phyloP scores from a whole-genome alignment of 2,888 invertebrate species.

The Orthonevra nobilis region DNA sequence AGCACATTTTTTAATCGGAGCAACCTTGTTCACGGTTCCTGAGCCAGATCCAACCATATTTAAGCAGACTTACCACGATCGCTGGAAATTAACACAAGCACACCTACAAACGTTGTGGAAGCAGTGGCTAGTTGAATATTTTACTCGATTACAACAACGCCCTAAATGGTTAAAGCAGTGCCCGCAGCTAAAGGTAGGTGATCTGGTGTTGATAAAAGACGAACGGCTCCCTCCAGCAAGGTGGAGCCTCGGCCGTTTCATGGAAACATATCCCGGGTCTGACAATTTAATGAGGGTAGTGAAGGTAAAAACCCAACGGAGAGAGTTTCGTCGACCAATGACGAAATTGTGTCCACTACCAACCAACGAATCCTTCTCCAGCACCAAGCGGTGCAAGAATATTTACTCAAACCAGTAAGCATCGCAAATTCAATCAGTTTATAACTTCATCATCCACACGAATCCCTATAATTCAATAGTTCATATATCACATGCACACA shows the following conservation, averaged over 20 bases:
- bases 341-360: constrained; percentile 10
- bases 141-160: constrained; percentile 12
- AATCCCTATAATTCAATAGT: too few relatives aligned
- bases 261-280: background rate
- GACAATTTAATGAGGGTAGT: background rate
- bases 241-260: background rate
- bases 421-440: too few relatives aligned
- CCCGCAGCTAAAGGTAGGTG: constrained; percentile 7
- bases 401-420: too few relatives aligned
- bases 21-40: too few relatives aligned
- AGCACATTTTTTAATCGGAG: too few relatives aligned
- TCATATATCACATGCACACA: too few relatives aligned
- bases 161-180: constrained; percentile 21
- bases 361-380: background rate
- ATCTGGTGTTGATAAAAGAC: background rate
- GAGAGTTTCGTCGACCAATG: background rate
- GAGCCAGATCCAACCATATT: too few relatives aligned
- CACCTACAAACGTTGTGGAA: constrained; percentile 45
- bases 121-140: constrained; percentile 12
- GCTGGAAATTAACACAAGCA: constrained; percentile 29
- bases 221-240: background rate
- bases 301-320: background rate
- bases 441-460: too few relatives aligned
- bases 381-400: too few relatives aligned
- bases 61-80: too few relatives aligned